phyloP scores from a whole-genome alignment of 2,888 invertebrate species.

The Cephus spinipes region DNA sequence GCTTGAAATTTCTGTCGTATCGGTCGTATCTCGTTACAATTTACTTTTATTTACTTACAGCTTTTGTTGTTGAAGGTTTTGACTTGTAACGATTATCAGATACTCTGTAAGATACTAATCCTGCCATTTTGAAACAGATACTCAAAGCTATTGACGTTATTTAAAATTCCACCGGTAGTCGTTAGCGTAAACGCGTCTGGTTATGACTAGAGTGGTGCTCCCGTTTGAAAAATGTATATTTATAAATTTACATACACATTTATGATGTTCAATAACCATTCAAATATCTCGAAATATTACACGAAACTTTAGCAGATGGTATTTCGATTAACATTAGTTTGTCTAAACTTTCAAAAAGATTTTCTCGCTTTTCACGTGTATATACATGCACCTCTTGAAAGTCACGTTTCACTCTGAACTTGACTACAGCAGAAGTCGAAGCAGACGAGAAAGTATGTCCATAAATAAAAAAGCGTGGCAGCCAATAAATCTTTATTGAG shows the following conservation, averaged over 20 bases:
- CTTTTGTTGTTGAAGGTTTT: neutral
- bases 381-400: neutral
- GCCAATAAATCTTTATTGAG: neutral
- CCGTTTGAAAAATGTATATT: neutral
- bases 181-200: neutral
- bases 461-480: neutral
- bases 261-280: neutral
- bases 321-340: neutral
- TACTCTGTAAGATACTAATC: neutral
- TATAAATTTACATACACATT: neutral
- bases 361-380: neutral
- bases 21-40: too few species aligned
- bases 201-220: neutral
- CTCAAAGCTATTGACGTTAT: neutral
- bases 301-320: neutral
- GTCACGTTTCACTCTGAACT: neutral
- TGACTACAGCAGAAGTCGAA: neutral
- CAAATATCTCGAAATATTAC: neutral
- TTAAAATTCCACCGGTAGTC: neutral
- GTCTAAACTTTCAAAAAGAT: neutral
- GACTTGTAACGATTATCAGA: neutral
- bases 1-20: neutral
- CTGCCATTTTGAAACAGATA: neutral
- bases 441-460: neutral
- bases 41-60: too few species aligned